These are phyloP conservation scores for Spea hammondii DNA, from an alignment of 2,797 vertebrate species.

Conservation along the genomic window DNA sequence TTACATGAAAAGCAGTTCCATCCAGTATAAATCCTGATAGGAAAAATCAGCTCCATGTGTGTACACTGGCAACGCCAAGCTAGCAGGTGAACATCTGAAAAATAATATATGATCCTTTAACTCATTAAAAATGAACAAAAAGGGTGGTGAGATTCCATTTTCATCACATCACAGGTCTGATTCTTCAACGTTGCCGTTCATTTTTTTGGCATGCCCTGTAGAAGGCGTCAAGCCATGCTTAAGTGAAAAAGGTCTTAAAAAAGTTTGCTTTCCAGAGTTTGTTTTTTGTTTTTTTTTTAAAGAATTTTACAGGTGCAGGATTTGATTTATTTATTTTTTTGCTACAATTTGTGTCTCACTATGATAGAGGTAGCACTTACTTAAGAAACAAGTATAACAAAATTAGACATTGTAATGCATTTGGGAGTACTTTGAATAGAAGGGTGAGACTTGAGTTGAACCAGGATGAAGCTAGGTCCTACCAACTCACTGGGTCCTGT, in stretches of 20 bases:
- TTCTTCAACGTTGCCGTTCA: conserved; percentile 50
- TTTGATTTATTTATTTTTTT: too few species aligned
- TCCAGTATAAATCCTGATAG: conserved; percentile 53
- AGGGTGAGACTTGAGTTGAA: too few species aligned
- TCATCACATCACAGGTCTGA: conserved; percentile 52
- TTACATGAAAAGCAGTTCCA: conserved; percentile 52
- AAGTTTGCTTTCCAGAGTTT: conserved; percentile 46
- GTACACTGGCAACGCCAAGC: conserved; percentile 49
- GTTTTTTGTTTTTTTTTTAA: conserved; percentile 15
- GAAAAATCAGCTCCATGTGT: conserved; percentile 53
- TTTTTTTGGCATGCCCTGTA: conserved; percentile 32
- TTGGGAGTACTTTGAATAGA: too few species aligned
- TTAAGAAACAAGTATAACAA: too few species aligned
- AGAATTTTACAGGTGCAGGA: too few species aligned
- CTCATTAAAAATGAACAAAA: conserved; percentile 53
- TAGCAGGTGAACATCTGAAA: conserved; percentile 52
- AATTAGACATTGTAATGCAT: too few species aligned
- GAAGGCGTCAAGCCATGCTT: conserved; percentile 50
- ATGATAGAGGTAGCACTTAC: too few species aligned
- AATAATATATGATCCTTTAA: conserved; percentile 53
- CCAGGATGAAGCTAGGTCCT: too few species aligned
- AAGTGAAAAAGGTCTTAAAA: conserved; percentile 58
- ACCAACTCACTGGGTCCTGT: too few species aligned
- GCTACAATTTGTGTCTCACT: too few species aligned
- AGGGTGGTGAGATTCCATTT: conserved; percentile 53